Evolutionary conservation across 2,888 invertebrate genomes (phyloP), one percentile per base, ranked within the genome.

Genomic region (Lampropteryx suffumata): DNA sequence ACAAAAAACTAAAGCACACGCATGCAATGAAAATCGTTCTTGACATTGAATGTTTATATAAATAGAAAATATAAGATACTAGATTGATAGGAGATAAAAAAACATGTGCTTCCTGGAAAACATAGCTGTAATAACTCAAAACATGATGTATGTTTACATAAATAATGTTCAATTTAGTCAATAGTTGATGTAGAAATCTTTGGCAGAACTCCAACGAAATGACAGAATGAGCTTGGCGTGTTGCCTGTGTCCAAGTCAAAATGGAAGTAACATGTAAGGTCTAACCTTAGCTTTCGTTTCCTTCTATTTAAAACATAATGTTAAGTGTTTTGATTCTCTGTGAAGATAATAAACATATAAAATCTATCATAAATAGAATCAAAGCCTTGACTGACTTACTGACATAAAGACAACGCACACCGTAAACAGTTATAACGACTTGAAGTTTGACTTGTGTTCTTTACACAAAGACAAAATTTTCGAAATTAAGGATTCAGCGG

Each of bases 191-290:
- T 36, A 29, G 21, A 32, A 6, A 32, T 14, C 9, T 7, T 39
- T 52, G 46, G 51, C 51, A 26, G 11, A 33, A 9, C 24, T 37
- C 37, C 37, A 52, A 36, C 21, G 28, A 11, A 28, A 41, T 52
- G 33, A 46, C 36, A 14, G 32, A 24, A 41, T 27, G 40, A 42
- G 26, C 43, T n/a, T 52, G 50, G 50, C 45, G 21, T 1, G 6
- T 27, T 41, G 45, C 45, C 50, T 27, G 36, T 4, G 27, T 12
- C 8, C 11, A n/a, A 46, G 11, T 24, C 4, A 24, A 7, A 24
- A 11, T 9, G 12, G 13, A 10, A 39, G 28, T 39, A 27, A 28
- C 33, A 34, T 35, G 35, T 17, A 17, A 2, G 24, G 14, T 11
- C 17, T 10, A 29, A 21, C 10, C n/a, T 37, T 32, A 26, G 28